Conservation (phyloP, 1,140 invertebrate genomes). For the Scaptomyza montana region DNA sequence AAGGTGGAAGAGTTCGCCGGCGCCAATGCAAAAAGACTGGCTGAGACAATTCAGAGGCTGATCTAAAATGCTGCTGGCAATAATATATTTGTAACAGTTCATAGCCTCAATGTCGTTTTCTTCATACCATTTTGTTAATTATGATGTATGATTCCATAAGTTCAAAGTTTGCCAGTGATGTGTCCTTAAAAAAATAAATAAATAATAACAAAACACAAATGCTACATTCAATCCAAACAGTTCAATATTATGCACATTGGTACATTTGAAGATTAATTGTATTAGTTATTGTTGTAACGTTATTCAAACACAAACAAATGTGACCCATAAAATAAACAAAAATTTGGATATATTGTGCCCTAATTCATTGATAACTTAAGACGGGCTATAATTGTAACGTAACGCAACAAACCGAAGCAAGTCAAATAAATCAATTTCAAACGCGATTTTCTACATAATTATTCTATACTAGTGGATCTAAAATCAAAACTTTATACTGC, state of each 20-base stretch:
- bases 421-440: conserved; percentile 56
- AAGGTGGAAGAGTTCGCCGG: conserved; percentile 91
- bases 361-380: conserved; percentile 50
- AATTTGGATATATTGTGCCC: conserved; percentile 44
- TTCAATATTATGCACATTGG: conserved; percentile 13
- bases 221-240: conserved; percentile 12
- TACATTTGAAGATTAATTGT: not conserved
- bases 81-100: not conserved
- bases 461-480: not conserved
- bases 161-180: conserved; percentile 48
- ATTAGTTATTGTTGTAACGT: conserved; percentile 29
- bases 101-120: conserved; percentile 35
- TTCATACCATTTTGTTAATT: conserved; percentile 67
- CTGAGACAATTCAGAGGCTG: conserved; percentile 52
- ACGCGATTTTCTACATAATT: conserved; percentile 2
- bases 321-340: conserved; percentile 70
- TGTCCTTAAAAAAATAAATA: not conserved
- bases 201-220: not conserved
- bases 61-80: conserved; percentile 39
- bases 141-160: conserved; percentile 63
- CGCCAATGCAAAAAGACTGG: conserved; percentile 90
- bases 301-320: conserved; percentile 42
- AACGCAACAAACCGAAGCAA: conserved; percentile 29
- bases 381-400: conserved; percentile 43
- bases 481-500: too few species aligned